These are phyloP conservation scores for Mustela nigripes DNA, from an alignment of 2,113 vertebrate genomes.

Conservation along the genomic window DNA sequence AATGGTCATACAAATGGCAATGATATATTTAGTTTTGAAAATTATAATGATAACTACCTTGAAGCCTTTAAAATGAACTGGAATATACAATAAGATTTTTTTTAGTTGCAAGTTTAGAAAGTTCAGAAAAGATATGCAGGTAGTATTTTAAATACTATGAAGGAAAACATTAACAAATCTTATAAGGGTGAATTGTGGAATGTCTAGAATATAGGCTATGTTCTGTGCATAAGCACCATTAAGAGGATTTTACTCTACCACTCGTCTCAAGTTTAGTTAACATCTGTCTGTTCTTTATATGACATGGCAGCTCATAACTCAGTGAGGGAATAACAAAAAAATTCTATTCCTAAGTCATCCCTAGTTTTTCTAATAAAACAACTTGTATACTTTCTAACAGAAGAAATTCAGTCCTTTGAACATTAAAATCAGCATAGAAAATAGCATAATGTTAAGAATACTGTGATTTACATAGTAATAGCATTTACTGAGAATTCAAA, in stretches of 20 bases:
- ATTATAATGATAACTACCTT: neutral
- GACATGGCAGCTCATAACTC: neutral
- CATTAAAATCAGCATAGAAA: conserved; percentile 13
- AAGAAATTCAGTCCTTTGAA: neutral
- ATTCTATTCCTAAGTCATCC: neutral
- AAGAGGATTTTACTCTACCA: neutral
- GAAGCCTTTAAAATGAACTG: neutral
- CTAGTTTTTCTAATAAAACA: neutral
- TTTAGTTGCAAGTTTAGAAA: neutral
- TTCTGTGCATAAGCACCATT: neutral
- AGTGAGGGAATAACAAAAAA: neutral
- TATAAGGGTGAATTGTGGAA: neutral
- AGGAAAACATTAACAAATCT: neutral
- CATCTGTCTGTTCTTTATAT: neutral
- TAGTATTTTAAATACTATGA: neutral
- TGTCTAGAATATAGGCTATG: neutral
- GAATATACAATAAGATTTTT: neutral
- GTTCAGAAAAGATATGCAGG: neutral
- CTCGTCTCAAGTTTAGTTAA: neutral
- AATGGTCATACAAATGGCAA: neutral
- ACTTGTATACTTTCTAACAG: neutral
- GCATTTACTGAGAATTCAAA: neutral
- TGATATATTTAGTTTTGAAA: neutral
- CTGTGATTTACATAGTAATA: neutral
- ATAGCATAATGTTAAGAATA: neutral